phyloP scores from a whole-genome alignment of 2,888 invertebrate genomes.

The Bedellia somnulentella region DNA sequence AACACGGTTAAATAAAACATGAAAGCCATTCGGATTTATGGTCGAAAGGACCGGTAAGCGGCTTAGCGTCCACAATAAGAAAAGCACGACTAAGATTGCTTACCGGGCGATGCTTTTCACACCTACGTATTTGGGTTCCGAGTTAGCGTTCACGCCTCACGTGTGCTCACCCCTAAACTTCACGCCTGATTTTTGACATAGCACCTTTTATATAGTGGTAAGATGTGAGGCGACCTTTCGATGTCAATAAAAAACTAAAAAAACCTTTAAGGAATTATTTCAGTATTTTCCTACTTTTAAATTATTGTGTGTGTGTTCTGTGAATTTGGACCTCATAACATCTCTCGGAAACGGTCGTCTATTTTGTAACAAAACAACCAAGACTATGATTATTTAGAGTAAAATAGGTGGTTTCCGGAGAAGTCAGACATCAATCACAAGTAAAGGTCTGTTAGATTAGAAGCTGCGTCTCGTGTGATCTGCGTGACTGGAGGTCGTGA shows the following conservation, averaged over 20 bases:
- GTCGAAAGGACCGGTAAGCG: constrained; percentile 37
- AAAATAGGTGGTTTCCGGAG: no score
- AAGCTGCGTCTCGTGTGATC: constrained; percentile 6
- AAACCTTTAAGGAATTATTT: not conserved
- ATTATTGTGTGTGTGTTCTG: no score
- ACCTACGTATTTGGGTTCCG: constrained; percentile 48
- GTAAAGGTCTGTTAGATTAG: constrained; percentile 4
- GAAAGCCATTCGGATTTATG: constrained; percentile 33
- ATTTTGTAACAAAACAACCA: no score
- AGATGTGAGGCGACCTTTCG: not conserved
- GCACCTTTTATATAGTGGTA: constrained; percentile 30
- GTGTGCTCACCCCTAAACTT: constrained; percentile 50
- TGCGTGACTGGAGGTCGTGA: constrained; percentile 38
- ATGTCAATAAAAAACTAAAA: not conserved
- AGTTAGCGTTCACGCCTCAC: constrained; percentile 53
- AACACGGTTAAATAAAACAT: no score
- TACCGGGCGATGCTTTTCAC: constrained; percentile 38
- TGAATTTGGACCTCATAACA: no score
- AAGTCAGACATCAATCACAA: constrained; percentile 19
- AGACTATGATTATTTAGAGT: no score
- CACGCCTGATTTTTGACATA: constrained; percentile 46
- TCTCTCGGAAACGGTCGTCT: no score
- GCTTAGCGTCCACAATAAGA: constrained; percentile 46
- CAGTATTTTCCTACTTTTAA: not conserved
- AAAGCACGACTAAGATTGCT: constrained; percentile 21